Percentiles rank a stretch among this genome's conserved stretches.
Evolutionary conservation across 2,888 invertebrate genomes (phyloP).

Genomic region (Seladonia tumulorum): DNA sequence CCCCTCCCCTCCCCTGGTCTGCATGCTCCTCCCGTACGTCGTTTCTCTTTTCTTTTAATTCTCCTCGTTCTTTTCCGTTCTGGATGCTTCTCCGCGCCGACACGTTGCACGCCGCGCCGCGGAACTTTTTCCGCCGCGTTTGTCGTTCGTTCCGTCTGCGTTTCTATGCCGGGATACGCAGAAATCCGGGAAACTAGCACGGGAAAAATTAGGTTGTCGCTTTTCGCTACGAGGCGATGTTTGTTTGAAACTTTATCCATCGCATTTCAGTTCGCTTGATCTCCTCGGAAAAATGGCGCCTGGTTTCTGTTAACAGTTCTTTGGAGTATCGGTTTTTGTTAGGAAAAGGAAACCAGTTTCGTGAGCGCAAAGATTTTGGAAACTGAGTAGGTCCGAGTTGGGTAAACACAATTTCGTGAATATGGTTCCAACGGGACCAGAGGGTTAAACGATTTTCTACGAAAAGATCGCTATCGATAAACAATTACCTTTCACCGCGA

Average conservation of each 20-base stretch:
- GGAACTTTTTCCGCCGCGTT: neutral
- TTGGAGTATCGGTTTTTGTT: too few species aligned
- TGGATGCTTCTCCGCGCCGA: neutral
- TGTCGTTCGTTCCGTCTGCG: neutral
- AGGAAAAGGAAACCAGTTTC: too few species aligned
- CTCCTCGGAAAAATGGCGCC: too few species aligned
- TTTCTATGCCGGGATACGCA: too few species aligned
- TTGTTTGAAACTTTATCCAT: neutral
- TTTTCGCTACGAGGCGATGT: neutral
- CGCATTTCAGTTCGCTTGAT: neutral
- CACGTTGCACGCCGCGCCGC: neutral
- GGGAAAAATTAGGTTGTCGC: neutral
- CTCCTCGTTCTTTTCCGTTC: neutral
- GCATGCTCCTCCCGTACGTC: neutral
- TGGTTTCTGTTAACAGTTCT: too few species aligned
- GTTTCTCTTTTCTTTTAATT: conserved; percentile 10
- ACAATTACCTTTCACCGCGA: neutral
- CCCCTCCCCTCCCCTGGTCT: neutral
- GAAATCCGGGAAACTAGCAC: neutral
- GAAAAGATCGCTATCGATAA: neutral
- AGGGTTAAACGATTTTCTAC: neutral
- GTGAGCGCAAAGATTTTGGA: too few species aligned
- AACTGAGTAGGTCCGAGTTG: too few species aligned
- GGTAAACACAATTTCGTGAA: too few species aligned
- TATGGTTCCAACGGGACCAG: neutral